Percentiles rank a stretch among this genome's conserved stretches.
Evolutionary conservation across 2,113 vertebrate genomes (phyloP).

Genomic region (Alosa alosa): DNA sequence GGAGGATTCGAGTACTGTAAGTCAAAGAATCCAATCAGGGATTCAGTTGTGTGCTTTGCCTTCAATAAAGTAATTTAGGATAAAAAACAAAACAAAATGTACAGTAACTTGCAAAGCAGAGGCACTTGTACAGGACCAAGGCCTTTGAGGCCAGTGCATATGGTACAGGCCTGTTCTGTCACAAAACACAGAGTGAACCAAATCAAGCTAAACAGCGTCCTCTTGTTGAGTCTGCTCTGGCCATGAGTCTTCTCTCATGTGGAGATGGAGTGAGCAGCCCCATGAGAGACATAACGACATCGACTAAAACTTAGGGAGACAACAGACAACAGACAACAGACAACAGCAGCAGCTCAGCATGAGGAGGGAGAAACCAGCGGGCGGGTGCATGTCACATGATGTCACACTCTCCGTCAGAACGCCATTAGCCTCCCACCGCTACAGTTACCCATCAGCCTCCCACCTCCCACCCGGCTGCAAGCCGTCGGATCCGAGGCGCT

Average conservation of each 20-base stretch:
- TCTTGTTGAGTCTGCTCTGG: background rate
- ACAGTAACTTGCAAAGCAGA: background rate
- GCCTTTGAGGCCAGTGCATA: background rate
- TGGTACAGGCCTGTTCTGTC: background rate
- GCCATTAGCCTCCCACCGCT: constrained; percentile 7
- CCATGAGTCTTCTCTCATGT: background rate
- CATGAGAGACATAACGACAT: background rate
- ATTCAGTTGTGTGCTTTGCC: background rate
- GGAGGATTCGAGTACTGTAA: too few relatives aligned
- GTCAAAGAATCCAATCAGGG: too few relatives aligned
- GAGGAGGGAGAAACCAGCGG: background rate
- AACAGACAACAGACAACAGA: background rate
- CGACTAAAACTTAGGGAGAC: background rate
- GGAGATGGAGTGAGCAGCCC: background rate
- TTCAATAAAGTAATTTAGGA: background rate
- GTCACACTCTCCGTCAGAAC: constrained; percentile 15
- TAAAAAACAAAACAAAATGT: background rate
- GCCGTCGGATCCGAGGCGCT: constrained; percentile 18
- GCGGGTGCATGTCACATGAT: background rate
- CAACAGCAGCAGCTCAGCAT: background rate
- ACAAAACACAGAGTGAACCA: background rate
- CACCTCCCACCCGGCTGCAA: constrained; percentile 27
- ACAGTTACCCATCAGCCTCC: constrained; percentile 23
- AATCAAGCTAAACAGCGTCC: too few relatives aligned
- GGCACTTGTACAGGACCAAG: background rate